Base-by-base conservation (phyloP, 2,113 vertebrate species). In the Orientallactaga bullata region DNA sequence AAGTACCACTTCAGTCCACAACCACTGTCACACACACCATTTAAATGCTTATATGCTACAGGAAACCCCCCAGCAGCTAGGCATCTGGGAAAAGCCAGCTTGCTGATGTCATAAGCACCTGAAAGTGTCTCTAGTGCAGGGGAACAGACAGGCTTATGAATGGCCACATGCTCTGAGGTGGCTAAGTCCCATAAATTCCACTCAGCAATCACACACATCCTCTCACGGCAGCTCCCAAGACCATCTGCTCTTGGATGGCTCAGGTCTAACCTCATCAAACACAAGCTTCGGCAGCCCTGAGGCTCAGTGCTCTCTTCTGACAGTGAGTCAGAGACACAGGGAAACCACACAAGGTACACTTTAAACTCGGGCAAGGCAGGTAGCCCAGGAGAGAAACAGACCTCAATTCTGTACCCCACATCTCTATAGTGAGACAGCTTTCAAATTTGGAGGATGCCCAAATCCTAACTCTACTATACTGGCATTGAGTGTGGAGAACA, bases 191-290 rank as follows among this genome's bases (percentile, higher is more conserved):
- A 18, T 26, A 35, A 37, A 24, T 23, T 23, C 8, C n/a, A 3
- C 4, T 20, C 24, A 37, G 12, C 1, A 63, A 39, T 6, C 3
- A 0, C 4, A 6, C 0, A 2, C 2, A 2, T 10, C 23, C 15
- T 55, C 15, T 15, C 10, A 13, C 9, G 24, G 30, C 87, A 89
- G n/a, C 51, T 42, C 23, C 80, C 63, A 21, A 42, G 23, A 28
- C 47, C 30, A 6, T 28, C 15, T 35, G 51, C 9, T 18, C 17
- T 9, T 26, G 9, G 84, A 47, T 13, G 32, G 69, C 69, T 47
- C 7, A 26, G 63, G 24, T 58, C 63, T 51, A n/a, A 6, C 20
- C 30, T 69, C 12, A 12, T 17, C 3, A 1, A 28, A 7, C 30
- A 3, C 0, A 58, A 23, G 66, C 35, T 58, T n/a, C 35, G 20